A percentile compares a stretch with the other conserved stretches of the same genome.
Conservation (phyloP, 1,140 invertebrate genomes). For the Cyphomyrmex costatus region DNA sequence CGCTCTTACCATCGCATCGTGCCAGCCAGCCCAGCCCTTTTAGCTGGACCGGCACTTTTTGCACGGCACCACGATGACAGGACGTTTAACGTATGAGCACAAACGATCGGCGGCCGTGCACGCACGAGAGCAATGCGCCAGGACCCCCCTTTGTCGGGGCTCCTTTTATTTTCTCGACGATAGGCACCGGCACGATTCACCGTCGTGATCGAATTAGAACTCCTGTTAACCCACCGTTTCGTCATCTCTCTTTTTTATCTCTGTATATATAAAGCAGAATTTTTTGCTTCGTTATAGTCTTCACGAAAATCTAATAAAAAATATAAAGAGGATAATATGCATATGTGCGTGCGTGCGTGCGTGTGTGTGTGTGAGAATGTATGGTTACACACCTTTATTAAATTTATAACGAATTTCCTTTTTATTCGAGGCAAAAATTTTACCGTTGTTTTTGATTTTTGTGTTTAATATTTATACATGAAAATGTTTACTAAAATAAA, state of each 20-base stretch:
- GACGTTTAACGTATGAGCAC: slow-evolving; percentile 63
- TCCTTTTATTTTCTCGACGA: slow-evolving; percentile 64
- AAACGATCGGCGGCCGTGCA: slow-evolving; percentile 47
- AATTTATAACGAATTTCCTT: slow-evolving; percentile 22
- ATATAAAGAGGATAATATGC: not conserved
- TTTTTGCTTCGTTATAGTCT: slow-evolving; percentile 15
- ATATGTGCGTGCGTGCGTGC: not conserved
- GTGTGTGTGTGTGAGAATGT: not conserved
- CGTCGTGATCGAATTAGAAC: slow-evolving; percentile 61
- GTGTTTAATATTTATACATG: not conserved
- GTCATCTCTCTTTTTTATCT: slow-evolving; percentile 43
- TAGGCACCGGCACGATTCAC: slow-evolving; percentile 42
- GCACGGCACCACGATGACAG: slow-evolving; percentile 57
- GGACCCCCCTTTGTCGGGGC: slow-evolving; percentile 48
- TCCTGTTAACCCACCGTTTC: slow-evolving; percentile 39
- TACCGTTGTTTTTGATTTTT: not conserved
- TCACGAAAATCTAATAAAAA: slow-evolving; percentile 12
- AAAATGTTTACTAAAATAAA: not conserved
- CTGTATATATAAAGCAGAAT: slow-evolving; percentile 29
- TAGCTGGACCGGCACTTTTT: slow-evolving; percentile 62
- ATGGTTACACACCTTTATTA: not conserved
- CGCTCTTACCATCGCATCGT: slow-evolving; percentile 11
- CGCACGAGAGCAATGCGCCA: slow-evolving; percentile 33
- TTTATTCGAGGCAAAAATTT: not conserved
- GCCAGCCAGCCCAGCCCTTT: slow-evolving; percentile 15